Evolutionary conservation across 2,888 invertebrate species (phyloP).

Genomic region (Tetragnatha montana): DNA sequence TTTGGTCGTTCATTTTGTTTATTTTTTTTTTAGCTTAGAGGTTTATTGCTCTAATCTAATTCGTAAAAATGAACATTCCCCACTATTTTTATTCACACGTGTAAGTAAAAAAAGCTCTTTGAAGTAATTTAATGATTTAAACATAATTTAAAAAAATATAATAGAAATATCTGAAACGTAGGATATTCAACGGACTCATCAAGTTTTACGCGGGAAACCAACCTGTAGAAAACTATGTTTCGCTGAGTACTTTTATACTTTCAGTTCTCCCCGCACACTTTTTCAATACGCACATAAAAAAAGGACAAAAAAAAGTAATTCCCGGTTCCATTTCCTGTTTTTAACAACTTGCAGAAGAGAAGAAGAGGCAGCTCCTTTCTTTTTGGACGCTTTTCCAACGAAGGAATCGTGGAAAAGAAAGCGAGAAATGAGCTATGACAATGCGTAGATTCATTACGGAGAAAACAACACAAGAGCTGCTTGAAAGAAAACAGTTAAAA

Average conservation of each 20-base stretch:
- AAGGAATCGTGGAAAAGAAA: constrained; percentile 26
- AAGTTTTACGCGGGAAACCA: too few relatives aligned
- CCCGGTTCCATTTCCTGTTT: constrained; percentile 5
- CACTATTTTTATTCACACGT: too few relatives aligned
- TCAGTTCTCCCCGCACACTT: not conserved
- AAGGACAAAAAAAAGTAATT: not conserved
- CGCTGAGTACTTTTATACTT: not conserved
- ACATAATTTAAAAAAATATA: too few relatives aligned
- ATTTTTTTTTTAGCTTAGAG: too few relatives aligned
- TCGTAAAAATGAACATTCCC: too few relatives aligned
- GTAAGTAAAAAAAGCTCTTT: too few relatives aligned
- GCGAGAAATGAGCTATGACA: constrained; percentile 23
- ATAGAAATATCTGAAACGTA: too few relatives aligned
- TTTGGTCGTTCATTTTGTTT: too few relatives aligned
- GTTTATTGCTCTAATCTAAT: too few relatives aligned
- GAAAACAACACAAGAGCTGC: not conserved
- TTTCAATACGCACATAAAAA: not conserved
- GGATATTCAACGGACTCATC: too few relatives aligned
- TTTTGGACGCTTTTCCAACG: not conserved
- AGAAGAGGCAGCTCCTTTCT: not conserved
- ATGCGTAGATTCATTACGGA: constrained; percentile 29
- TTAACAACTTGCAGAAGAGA: not conserved
- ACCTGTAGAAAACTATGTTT: too few relatives aligned
- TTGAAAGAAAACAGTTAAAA: constrained; percentile 25
- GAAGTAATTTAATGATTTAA: too few relatives aligned